Conservation (phyloP, 1,140 invertebrate genomes). For the Propsilocerus akamusi region DNA sequence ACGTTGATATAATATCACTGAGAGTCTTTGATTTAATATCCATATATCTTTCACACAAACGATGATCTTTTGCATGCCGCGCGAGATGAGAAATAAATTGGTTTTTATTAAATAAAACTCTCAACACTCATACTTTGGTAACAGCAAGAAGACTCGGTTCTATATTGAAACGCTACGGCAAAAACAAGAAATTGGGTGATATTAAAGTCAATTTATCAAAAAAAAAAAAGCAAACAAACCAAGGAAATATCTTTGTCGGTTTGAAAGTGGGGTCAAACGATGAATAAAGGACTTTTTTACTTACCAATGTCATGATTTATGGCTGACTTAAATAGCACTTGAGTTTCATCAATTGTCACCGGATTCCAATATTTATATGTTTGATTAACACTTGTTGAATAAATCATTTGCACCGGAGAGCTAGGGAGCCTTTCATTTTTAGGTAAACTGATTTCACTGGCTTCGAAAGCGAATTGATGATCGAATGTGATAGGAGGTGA, state of each 20-base stretch:
- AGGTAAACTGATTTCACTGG: neutral
- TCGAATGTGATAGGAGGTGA: neutral
- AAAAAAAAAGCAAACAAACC: too few species aligned
- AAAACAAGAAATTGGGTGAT: neutral
- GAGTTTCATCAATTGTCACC: neutral
- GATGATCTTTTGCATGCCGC: neutral
- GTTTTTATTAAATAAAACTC: constrained; percentile 1
- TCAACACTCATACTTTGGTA: neutral
- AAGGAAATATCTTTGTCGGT: too few species aligned
- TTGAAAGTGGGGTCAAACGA: too few species aligned
- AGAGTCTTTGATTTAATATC: neutral
- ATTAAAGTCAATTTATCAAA: constrained; percentile 4
- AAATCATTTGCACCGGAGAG: too few species aligned
- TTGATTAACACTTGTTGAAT: neutral
- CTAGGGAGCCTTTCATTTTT: neutral
- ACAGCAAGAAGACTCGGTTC: neutral
- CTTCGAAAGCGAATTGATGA: neutral
- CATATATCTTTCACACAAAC: neutral
- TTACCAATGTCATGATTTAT: neutral
- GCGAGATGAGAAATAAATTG: constrained; percentile 1
- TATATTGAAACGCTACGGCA: neutral
- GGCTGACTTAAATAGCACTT: neutral
- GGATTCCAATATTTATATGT: constrained; percentile 1
- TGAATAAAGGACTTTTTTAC: too few species aligned
- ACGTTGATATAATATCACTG: neutral